phyloP scores from a whole-genome alignment of 2,888 invertebrate genomes.

The Cantharis lateralis region DNA sequence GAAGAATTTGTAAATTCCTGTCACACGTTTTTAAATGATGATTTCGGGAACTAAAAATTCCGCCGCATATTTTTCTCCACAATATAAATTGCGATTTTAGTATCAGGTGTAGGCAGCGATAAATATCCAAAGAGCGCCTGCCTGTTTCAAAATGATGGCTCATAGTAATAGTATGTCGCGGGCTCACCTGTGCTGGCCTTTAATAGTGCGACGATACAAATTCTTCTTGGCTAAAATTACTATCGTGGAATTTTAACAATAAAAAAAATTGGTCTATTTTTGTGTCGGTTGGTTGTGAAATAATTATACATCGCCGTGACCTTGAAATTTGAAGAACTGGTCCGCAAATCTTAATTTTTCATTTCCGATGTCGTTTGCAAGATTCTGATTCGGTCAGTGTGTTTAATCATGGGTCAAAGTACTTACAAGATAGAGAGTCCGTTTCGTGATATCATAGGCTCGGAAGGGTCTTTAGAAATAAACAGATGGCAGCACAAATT shows the following conservation, averaged over 20 bases:
- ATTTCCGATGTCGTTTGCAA: background rate
- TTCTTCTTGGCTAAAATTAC: slow-evolving; percentile 14
- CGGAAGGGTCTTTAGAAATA: background rate
- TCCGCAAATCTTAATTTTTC: background rate
- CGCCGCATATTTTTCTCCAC: background rate
- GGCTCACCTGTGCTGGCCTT: slow-evolving; percentile 18
- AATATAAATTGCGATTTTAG: background rate
- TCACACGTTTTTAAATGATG: background rate
- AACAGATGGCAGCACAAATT: background rate
- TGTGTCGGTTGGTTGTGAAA: background rate
- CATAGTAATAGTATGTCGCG: slow-evolving; percentile 10
- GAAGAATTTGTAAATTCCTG: background rate
- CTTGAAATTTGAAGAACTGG: background rate
- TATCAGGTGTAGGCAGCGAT: background rate
- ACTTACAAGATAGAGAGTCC: background rate
- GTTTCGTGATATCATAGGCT: background rate
- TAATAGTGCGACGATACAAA: slow-evolving; percentile 18
- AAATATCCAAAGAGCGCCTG: background rate
- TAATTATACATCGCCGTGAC: background rate
- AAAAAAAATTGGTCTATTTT: background rate
- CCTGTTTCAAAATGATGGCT: slow-evolving; percentile 10
- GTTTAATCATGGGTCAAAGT: background rate
- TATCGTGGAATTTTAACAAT: background rate
- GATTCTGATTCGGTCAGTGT: background rate
- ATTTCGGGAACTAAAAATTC: background rate